Evolutionary conservation across 2,113 vertebrate genomes (phyloP).

Genomic region (Penelope pileata): DNA sequence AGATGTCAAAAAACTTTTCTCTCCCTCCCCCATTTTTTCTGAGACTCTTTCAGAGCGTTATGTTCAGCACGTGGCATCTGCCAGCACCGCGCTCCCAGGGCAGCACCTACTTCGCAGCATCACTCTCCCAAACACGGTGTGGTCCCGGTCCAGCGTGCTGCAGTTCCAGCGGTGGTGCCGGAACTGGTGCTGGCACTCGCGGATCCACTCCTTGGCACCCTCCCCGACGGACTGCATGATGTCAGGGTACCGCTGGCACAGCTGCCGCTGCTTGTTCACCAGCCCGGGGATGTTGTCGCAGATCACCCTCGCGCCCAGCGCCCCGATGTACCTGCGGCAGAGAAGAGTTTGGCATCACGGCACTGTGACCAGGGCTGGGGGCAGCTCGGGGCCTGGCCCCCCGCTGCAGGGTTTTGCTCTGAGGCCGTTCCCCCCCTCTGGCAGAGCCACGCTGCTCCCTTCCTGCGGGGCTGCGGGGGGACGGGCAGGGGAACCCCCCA

Average conservation of each 20-base stretch:
- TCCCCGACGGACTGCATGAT: constrained; percentile 98
- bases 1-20: too few relatives aligned
- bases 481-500: too few relatives aligned
- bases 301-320: constrained; percentile 92
- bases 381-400: background rate
- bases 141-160: constrained; percentile 95
- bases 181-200: constrained; percentile 98
- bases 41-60: too few relatives aligned
- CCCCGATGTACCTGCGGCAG: constrained; percentile 90
- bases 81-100: background rate
- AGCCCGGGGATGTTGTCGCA: constrained; percentile 96
- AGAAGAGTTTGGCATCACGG: rapidly evolving
- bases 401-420: rapidly evolving
- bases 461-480: too few relatives aligned
- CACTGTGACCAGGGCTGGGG: background rate
- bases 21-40: background rate
- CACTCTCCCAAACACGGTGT: constrained; percentile 95
- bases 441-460: background rate
- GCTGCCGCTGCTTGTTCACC: constrained; percentile 94
- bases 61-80: background rate
- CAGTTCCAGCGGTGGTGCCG: constrained; percentile 99
- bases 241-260: constrained; percentile 95
- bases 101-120: constrained; percentile 91
- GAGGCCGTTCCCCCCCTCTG: background rate
- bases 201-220: constrained; percentile 96